Conservation (phyloP, 2,888 invertebrate genomes). For the Galeopsomyia nigrocyanea region DNA sequence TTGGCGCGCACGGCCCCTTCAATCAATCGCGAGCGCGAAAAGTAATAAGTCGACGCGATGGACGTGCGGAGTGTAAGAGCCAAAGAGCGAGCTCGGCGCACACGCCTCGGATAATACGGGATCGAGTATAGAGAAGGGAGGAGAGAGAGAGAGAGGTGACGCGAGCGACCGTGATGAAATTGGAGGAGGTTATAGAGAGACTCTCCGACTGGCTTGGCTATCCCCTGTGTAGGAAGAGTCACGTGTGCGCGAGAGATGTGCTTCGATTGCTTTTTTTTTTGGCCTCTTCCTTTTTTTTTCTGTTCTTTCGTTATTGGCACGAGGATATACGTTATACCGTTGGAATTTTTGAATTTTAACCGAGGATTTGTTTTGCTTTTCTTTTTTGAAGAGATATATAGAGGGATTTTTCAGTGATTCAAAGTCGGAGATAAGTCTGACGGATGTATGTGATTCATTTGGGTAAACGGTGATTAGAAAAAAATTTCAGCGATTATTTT, state of each 20-base stretch:
- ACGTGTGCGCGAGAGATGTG: conserved; percentile 39
- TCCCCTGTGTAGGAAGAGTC: conserved; percentile 43
- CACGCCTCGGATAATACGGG: conserved; percentile 41
- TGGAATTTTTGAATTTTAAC: no score
- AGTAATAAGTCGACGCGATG: conserved; percentile 52
- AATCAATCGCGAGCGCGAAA: conserved; percentile 52
- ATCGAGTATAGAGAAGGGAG: conserved; percentile 26
- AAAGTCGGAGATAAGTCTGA: no score
- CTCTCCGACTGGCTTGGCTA: conserved; percentile 1
- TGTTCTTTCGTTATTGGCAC: no score
- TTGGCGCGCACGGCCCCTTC: conserved; percentile 36
- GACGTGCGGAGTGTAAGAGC: conserved; percentile 30
- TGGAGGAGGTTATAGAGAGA: no score
- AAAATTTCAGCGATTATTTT: no score
- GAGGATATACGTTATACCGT: no score
- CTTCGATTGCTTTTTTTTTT: conserved; percentile 37
- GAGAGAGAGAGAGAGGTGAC: conserved; percentile 18
- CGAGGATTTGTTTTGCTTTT: no score
- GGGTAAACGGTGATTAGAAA: no score
- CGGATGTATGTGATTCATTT: no score
- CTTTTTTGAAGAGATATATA: no score
- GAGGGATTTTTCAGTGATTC: no score
- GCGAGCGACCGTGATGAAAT: not conserved
- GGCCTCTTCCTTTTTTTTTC: no score
- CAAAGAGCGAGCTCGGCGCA: conserved; percentile 13